Evolutionary conservation across 2,113 vertebrate species (phyloP).

Genomic region (Grammomys surdaster): DNA sequence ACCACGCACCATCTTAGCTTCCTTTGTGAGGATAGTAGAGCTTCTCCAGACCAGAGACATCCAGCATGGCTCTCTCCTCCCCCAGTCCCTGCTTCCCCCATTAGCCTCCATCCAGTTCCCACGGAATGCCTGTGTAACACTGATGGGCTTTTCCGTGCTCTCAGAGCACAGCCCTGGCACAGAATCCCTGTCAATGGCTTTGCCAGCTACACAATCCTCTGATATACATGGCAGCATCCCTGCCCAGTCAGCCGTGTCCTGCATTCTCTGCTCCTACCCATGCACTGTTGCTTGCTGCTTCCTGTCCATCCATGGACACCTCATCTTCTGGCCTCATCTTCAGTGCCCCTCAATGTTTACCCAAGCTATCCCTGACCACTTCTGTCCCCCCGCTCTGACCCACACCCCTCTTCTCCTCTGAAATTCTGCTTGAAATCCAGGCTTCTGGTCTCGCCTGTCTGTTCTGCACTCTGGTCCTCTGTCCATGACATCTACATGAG

Average conservation of each 20-base stretch:
- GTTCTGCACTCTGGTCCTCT: neutral
- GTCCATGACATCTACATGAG: neutral
- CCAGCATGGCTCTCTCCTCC: accelerated
- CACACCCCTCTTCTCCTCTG: neutral
- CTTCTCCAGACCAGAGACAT: neutral
- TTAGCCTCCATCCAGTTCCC: neutral
- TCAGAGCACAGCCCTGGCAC: accelerated
- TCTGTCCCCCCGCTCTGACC: neutral
- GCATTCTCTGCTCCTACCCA: neutral
- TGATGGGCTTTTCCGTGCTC: neutral
- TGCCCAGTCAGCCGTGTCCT: neutral
- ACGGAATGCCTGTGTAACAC: accelerated
- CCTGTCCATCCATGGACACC: neutral
- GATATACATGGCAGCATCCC: accelerated
- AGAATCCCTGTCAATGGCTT: accelerated
- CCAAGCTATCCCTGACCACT: neutral
- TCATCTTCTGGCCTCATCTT: neutral
- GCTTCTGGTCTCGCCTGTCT: neutral
- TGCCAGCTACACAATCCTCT: neutral
- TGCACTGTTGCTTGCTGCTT: neutral
- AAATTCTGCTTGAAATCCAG: neutral
- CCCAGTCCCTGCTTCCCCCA: neutral
- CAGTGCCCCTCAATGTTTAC: neutral
- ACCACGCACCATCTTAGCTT: neutral
- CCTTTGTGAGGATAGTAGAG: neutral